Evolutionary conservation across 2,888 invertebrate species (phyloP).

Genomic region (Caenorhabditis japonica): DNA sequence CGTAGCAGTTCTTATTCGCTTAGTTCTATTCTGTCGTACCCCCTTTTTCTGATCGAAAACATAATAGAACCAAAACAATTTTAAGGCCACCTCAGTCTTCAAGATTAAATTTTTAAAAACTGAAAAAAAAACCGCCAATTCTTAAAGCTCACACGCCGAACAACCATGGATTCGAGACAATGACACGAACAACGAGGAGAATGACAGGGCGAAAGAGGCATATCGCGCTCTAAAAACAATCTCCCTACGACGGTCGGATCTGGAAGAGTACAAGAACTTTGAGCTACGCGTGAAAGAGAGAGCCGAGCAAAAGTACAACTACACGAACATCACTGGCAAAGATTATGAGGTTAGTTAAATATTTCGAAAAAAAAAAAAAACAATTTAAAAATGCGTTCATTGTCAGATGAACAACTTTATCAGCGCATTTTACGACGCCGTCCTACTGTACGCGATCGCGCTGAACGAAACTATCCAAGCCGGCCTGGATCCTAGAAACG

Average conservation of each 20-base stretch:
- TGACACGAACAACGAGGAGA: conserved; percentile 85
- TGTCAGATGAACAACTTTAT: conserved; percentile 89
- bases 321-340: conserved; percentile 72
- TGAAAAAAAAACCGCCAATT: too few relatives aligned
- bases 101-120: too few relatives aligned
- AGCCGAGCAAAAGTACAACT: conserved; percentile 75
- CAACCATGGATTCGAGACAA: conserved; percentile 89
- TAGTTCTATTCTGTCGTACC: too few relatives aligned
- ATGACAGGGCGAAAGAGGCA: conserved; percentile 84
- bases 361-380: background rate
- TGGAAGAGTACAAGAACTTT: conserved; percentile 85
- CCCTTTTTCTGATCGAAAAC: too few relatives aligned
- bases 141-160: conserved; percentile 75
- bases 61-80: too few relatives aligned
- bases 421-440: conserved; percentile 95
- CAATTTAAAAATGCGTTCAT: background rate
- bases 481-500: conserved; percentile 82
- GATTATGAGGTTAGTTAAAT: conserved; percentile 74
- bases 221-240: conserved; percentile 86
- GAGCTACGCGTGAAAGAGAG: conserved; percentile 82
- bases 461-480: conserved; percentile 87
- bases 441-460: conserved; percentile 91
- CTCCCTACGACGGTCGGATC: conserved; percentile 83
- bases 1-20: too few relatives aligned
- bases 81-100: too few relatives aligned